A percentile compares a stretch with the other conserved stretches of the same genome.
Conservation (phyloP, 53 echinoderm and acorn worm species). For the Temnopleurus reevesii region DNA sequence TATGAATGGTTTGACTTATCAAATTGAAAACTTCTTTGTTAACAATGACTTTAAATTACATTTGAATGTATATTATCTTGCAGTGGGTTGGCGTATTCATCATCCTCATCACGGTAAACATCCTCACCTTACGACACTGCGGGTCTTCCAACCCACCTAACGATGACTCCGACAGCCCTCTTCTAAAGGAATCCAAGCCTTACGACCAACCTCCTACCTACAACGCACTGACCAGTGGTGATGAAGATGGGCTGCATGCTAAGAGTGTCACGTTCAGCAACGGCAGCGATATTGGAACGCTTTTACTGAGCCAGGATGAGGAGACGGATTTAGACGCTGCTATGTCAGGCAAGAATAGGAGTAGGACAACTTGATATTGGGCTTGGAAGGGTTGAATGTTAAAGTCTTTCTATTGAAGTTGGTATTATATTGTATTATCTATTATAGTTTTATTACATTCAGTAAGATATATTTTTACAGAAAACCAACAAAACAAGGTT, state of each 20-base stretch:
- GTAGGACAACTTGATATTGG: too few relatives aligned
- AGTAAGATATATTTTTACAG: too few relatives aligned
- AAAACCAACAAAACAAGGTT: too few relatives aligned
- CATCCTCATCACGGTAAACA: constrained; percentile 32
- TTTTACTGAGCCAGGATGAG: not conserved
- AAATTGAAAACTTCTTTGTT: too few relatives aligned
- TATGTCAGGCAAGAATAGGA: not conserved
- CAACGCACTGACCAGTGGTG: not conserved
- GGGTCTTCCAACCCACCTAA: not conserved
- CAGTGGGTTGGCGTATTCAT: constrained; percentile 33
- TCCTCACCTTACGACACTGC: not conserved
- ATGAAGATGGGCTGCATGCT: not conserved
- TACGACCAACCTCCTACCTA: too few relatives aligned
- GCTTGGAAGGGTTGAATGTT: too few relatives aligned
- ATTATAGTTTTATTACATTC: too few relatives aligned
- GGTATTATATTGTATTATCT: too few relatives aligned
- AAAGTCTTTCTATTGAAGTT: too few relatives aligned
- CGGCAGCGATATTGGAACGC: not conserved
- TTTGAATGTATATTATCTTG: not conserved
- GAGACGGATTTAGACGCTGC: not conserved
- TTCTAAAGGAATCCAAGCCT: not conserved
- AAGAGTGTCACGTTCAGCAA: not conserved
- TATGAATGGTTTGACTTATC: too few relatives aligned
- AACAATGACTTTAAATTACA: too few relatives aligned
- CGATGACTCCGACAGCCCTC: not conserved